Evolutionary conservation across 1,140 invertebrate genomes (phyloP), one percentile per base, ranked within the genome.

Genomic region (Papilio dardanus): DNA sequence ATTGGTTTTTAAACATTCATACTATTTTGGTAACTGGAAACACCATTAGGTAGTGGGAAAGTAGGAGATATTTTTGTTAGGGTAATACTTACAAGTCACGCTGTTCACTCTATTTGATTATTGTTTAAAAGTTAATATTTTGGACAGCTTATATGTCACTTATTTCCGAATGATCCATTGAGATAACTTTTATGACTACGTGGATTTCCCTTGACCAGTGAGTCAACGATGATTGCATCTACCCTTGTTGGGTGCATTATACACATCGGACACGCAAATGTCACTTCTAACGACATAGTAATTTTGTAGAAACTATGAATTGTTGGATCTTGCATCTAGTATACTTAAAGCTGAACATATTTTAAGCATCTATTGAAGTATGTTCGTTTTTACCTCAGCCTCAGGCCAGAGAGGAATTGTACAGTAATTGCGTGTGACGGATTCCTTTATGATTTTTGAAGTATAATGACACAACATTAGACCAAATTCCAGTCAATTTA

Each of bases 141-240:
- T n/a, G n/a, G n/a, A n/a, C n/a, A n/a, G n/a, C n/a, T n/a, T n/a
- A n/a, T n/a, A n/a, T n/a, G n/a, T 24, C 12, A 30, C 30, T 30
- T 65, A 35, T 67, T 67, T 67, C 19, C 16, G 30, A 14, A 0
- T 65, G 24, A 14, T 31, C n/a, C 4, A 35, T 67, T 35, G 31
- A n/a, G 33, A 14, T 67, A 37, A 35, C 1, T 12, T 33, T 62
- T 67, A 67, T 67, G 65, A 67, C 65, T 67, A 31, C 19, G 30
- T 67, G 65, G 65, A 67, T 67, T 67, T 67, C 19, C 65, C 65
- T 67, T 30, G 33, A 10, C 30, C 30, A 67, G 19, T 67, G 65
- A 67, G 65, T 67, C 65, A 67, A 67, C 65, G 30, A 21, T 67
- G 30, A 67, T 33, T 35, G 65, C 14, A 67, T 35, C 30, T 67